Conservation (phyloP, 92 coral and sea anemone genomes). For the Bergia puertoricense region DNA sequence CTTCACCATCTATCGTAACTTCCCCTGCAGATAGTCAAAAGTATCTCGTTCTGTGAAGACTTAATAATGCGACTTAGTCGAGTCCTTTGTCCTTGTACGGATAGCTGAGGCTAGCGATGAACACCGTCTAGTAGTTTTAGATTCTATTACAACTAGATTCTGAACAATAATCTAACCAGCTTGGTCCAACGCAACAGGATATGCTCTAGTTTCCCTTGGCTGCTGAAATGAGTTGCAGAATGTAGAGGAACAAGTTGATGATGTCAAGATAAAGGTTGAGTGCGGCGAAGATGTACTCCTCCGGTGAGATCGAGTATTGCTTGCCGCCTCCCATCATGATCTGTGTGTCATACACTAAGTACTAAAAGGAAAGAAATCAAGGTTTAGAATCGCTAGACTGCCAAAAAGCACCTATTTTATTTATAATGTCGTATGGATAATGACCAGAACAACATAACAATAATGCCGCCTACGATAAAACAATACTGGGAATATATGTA, state of each 20-base stretch:
- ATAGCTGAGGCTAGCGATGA: background rate
- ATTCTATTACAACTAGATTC: background rate
- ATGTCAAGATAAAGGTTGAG: constrained; percentile 95
- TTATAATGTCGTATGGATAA: too few species aligned
- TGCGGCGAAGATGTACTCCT: constrained; percentile 98
- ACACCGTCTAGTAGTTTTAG: background rate
- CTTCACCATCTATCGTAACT: too few species aligned
- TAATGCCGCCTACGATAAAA: background rate
- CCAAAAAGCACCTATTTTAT: too few species aligned
- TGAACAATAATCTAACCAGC: too few species aligned
- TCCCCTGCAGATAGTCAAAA: too few species aligned
- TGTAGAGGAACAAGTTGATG: constrained; percentile 94
- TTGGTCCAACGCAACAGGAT: background rate
- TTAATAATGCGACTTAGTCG: too few species aligned
- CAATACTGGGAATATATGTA: background rate
- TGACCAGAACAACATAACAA: background rate
- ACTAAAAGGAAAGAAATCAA: constrained; percentile 61
- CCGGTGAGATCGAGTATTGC: constrained; percentile 91
- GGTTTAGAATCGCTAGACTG: background rate
- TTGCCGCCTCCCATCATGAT: constrained; percentile 99
- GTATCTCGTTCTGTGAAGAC: too few species aligned
- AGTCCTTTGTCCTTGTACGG: too few species aligned
- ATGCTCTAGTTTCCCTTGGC: constrained; percentile 72
- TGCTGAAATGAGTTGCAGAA: constrained; percentile 89
- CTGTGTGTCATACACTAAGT: constrained; percentile 98